These are phyloP conservation scores for Ophion ellenae DNA, from an alignment of 2,888 invertebrate genomes.

Conservation along the genomic window DNA sequence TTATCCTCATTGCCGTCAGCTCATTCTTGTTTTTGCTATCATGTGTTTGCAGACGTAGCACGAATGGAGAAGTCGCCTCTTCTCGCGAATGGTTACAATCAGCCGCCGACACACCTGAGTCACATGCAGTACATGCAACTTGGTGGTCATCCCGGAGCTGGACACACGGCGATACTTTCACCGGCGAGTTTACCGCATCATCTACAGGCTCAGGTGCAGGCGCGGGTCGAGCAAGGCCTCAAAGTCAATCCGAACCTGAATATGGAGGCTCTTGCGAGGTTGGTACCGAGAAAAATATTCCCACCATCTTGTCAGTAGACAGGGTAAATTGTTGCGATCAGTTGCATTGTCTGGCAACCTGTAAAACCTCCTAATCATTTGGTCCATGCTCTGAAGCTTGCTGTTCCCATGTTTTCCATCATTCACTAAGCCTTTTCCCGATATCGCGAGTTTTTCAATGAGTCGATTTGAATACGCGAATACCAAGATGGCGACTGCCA, in stretches of 20 bases:
- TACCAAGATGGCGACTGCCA: too few species aligned
- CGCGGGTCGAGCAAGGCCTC: conserved; percentile 92
- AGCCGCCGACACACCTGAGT: conserved; percentile 95
- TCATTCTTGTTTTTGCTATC: conserved; percentile 67
- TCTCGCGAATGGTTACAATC: conserved; percentile 96
- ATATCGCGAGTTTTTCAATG: too few species aligned
- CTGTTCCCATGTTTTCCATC: too few species aligned
- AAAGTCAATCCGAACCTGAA: conserved; percentile 92
- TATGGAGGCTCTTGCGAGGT: conserved; percentile 96
- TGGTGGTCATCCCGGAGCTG: conserved; percentile 89
- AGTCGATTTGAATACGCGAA: too few species aligned
- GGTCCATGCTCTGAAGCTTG: too few species aligned
- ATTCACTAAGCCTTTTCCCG: too few species aligned
- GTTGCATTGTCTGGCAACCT: too few species aligned
- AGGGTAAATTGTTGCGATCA: too few species aligned
- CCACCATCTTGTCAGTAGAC: not conserved
- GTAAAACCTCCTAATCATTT: too few species aligned
- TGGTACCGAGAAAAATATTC: conserved; percentile 73
- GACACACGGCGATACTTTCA: conserved; percentile 92
- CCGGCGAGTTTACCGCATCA: conserved; percentile 94
- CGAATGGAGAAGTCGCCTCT: conserved; percentile 96
- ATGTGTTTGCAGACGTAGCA: conserved; percentile 89
- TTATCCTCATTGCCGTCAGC: not conserved
- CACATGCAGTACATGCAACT: conserved; percentile 98
- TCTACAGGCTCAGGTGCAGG: conserved; percentile 86